phyloP scores from a whole-genome alignment of 2,797 vertebrate genomes.

The Percopsis omiscomaycus region DNA sequence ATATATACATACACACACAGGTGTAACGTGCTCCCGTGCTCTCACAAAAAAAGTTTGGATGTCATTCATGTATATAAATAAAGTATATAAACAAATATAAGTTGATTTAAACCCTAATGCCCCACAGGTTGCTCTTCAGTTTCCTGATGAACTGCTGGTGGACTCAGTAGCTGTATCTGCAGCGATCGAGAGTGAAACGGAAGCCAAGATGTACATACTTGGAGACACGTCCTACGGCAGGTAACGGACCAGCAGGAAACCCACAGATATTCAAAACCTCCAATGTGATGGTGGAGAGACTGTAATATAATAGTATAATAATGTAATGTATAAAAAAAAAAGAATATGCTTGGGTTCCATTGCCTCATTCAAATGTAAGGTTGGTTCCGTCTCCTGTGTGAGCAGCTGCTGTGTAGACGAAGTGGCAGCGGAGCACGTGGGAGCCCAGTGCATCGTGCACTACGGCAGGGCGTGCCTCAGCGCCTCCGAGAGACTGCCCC shows the following conservation, averaged over 20 bases:
- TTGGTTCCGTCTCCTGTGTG: neutral
- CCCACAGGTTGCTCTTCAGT: constrained; percentile 91
- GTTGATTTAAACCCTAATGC: neutral
- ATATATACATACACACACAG: no score
- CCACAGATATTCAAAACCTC: neutral
- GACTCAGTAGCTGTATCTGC: constrained; percentile 80
- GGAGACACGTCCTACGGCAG: constrained; percentile 96
- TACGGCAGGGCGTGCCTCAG: constrained; percentile 93
- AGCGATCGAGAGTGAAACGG: constrained; percentile 75
- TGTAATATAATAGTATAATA: no score
- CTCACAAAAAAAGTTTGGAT: no score
- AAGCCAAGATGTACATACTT: constrained; percentile 82
- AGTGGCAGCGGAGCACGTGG: constrained; percentile 87
- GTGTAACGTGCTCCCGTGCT: no score
- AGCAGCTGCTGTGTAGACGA: constrained; percentile 95
- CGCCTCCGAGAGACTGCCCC: constrained; percentile 81
- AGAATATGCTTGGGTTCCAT: no score
- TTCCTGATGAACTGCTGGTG: constrained; percentile 87
- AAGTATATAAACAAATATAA: neutral
- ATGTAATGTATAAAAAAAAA: no score
- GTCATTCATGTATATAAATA: no score
- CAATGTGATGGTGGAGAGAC: no score
- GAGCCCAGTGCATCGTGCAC: constrained; percentile 85
- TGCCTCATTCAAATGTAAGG: neutral
- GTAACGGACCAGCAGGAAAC: constrained; percentile 60